Percentiles rank a stretch among this genome's conserved stretches.
Evolutionary conservation across 1,140 invertebrate species (phyloP).

Genomic region (Drosophila mayri): DNA sequence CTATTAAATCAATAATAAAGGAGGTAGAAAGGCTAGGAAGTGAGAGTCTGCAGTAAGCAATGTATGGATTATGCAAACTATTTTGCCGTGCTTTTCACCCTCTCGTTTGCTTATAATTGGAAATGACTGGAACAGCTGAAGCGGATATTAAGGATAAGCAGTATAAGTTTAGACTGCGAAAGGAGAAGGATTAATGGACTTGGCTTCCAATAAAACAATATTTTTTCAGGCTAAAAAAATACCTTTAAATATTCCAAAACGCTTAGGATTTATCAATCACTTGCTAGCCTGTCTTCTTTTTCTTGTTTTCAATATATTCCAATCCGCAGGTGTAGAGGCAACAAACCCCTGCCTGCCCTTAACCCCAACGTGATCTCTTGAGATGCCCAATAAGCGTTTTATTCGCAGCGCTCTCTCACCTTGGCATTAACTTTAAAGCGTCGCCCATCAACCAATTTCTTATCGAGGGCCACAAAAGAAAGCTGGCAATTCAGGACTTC

Average conservation of each 20-base stretch:
- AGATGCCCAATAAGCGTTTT: slow-evolving; percentile 6
- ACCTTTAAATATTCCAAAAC: no score
- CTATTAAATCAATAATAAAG: slow-evolving; percentile 34
- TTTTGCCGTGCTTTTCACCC: slow-evolving; percentile 2
- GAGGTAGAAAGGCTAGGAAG: not conserved
- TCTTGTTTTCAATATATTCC: not conserved
- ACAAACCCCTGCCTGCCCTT: slow-evolving; percentile 1
- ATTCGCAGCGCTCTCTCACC: slow-evolving; percentile 5
- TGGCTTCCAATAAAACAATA: not conserved
- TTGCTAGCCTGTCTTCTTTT: not conserved
- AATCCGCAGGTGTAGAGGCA: not conserved
- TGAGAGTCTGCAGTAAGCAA: slow-evolving; percentile 9
- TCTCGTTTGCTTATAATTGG: slow-evolving; percentile 24
- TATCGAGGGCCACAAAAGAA: slow-evolving; percentile 36
- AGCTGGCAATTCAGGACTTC: slow-evolving; percentile 26
- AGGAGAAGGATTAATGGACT: not conserved
- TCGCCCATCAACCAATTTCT: slow-evolving; percentile 34
- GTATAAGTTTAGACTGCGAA: not conserved
- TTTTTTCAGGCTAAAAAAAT: not conserved
- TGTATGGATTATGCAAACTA: slow-evolving; percentile 57
- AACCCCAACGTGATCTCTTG: slow-evolving; percentile 33
- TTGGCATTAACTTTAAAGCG: slow-evolving; percentile 50
- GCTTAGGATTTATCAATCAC: slow-evolving; percentile 6
- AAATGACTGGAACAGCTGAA: slow-evolving; percentile 41
- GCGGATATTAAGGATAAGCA: slow-evolving; percentile 14